These are phyloP conservation scores for Enteromius afrohamiltoni DNA, from an alignment of 2,797 vertebrate species.

Conservation along the genomic window DNA sequence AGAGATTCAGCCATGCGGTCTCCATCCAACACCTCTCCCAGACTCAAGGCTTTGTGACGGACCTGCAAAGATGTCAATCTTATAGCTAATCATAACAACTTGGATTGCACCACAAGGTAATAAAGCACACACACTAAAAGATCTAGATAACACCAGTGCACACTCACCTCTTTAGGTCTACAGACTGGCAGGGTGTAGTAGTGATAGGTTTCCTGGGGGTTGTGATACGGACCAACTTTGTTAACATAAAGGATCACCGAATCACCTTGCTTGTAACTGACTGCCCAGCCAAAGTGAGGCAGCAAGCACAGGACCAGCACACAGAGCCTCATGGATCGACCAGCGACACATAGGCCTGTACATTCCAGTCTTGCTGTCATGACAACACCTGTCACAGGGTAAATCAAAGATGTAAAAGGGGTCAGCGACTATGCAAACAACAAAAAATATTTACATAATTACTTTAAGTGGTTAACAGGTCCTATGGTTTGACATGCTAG, in stretches of 20 bases:
- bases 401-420: conserved; percentile 18
- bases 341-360: conserved; percentile 56
- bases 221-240: conserved; percentile 95
- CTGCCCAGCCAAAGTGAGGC: conserved; percentile 68
- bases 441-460: neutral
- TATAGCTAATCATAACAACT: neutral
- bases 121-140: conserved; percentile 2
- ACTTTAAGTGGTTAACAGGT: neutral
- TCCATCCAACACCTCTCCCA: conserved; percentile 91
- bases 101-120: neutral
- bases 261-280: conserved; percentile 82
- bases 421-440: conserved; percentile 1
- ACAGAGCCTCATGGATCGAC: conserved; percentile 65
- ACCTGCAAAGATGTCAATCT: conserved; percentile 67
- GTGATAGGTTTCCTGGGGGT: conserved; percentile 95
- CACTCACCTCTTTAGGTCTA: conserved; percentile 85
- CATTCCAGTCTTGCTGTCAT: conserved; percentile 65
- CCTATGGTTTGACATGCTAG: neutral
- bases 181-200: conserved; percentile 93
- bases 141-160: conserved; percentile 28
- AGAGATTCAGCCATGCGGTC: conserved; percentile 93
- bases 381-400: conserved; percentile 60
- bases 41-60: conserved; percentile 88
- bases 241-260: conserved; percentile 90
- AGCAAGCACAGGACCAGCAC: conserved; percentile 70